Conservation (phyloP, 2,888 invertebrate genomes). For the Noctua fimbriata region DNA sequence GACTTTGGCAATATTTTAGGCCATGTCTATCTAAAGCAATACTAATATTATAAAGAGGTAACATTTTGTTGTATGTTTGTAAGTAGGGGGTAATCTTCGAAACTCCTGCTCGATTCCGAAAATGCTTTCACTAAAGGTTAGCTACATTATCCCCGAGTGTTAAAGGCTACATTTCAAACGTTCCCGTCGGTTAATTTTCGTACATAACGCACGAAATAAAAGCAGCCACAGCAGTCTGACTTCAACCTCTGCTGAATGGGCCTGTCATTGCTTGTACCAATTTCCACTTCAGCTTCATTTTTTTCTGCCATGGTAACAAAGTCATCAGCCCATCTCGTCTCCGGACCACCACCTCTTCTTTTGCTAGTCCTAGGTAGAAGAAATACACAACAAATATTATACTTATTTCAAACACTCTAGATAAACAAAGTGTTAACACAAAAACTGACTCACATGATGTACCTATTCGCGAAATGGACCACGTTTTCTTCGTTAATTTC, state of each 20-base stretch:
- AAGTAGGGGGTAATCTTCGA: too few species aligned
- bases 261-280: neutral
- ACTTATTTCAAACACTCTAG: conserved; percentile 6
- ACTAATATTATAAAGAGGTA: too few species aligned
- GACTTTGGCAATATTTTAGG: too few species aligned
- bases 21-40: too few species aligned
- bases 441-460: conserved; percentile 53
- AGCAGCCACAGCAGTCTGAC: neutral
- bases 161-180: too few species aligned
- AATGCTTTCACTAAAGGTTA: too few species aligned
- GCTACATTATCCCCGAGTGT: too few species aligned
- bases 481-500: conserved; percentile 75
- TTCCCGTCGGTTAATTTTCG: too few species aligned
- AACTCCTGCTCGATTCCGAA: too few species aligned
- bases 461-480: conserved; percentile 73
- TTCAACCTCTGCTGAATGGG: neutral
- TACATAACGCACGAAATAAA: neutral
- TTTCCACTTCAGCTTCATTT: neutral
- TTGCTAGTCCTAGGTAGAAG: neutral
- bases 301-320: neutral
- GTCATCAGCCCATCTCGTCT: neutral
- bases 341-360: neutral
- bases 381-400: neutral
- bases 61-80: too few species aligned
- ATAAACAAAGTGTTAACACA: conserved; percentile 1